Percentiles rank a stretch among this genome's conserved stretches.
Evolutionary conservation across 2,888 invertebrate species (phyloP).

Genomic region (Cephonodes hylas): DNA sequence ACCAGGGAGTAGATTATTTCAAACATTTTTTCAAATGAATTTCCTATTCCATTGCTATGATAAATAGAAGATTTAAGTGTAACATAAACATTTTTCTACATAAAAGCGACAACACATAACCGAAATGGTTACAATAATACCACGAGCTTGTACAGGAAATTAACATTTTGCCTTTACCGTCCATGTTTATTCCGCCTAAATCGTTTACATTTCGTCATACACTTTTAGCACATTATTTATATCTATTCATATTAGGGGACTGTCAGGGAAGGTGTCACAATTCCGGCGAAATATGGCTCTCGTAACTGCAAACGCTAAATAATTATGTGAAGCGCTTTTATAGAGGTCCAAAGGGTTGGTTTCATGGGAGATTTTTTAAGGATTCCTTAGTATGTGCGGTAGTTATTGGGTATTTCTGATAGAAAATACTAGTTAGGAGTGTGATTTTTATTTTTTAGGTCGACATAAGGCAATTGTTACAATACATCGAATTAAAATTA

Average conservation of each 20-base stretch:
- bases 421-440: too few relatives aligned
- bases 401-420: too few relatives aligned
- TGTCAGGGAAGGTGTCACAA: slow-evolving; percentile 9
- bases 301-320: slow-evolving; percentile 16
- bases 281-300: slow-evolving; percentile 11
- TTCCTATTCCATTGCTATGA: too few relatives aligned
- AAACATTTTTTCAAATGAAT: too few relatives aligned
- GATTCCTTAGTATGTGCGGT: too few relatives aligned
- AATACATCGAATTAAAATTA: too few relatives aligned
- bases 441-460: too few relatives aligned
- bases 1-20: too few relatives aligned
- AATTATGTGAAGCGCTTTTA: slow-evolving; percentile 13
- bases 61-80: neutral
- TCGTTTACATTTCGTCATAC: neutral
- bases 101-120: too few relatives aligned
- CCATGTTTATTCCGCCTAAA: neutral
- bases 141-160: neutral
- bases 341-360: neutral
- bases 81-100: neutral
- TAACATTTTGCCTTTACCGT: neutral
- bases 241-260: slow-evolving; percentile 7
- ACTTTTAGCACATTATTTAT: neutral
- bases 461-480: too few relatives aligned
- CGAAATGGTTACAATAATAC: neutral
- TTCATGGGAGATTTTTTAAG: neutral